Base-by-base conservation (phyloP, 2,797 vertebrate genomes). In the Miichthys miiuy region DNA sequence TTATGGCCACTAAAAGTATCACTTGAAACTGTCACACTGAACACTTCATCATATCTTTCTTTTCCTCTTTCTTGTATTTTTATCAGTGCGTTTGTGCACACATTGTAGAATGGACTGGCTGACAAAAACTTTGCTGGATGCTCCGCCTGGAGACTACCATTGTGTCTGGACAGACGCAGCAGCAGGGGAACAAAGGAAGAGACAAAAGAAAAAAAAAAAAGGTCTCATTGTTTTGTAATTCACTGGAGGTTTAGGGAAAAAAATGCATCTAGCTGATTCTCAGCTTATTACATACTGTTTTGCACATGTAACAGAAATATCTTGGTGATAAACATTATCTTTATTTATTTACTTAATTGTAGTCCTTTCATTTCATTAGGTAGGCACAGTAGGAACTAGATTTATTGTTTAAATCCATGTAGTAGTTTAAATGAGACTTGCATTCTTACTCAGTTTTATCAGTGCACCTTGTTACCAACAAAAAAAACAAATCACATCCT, bases 161-260 rank as follows among this genome's bases (percentile, higher is more conserved):
- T 92, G 91, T 92, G 91, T 92, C 90, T 92, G 91, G 82, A 79
- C 82, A 86, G 80, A 88, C 70, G 77, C 79, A 79, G 69, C 81
- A 83, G 76, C 72, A 83, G 74, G 71, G 68, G 77, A 89, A 92
- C 89, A 92, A 92, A 93, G 88, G 75, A 58, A 68, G 73, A 86
- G 86, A 83, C 83, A 81, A 81, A 88, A 79, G 61, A 1, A 16
- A 21, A 25, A 7, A 41, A 48, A 50, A 66, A 38, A 62, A 38
- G 57, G 50, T 79, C 47, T 75, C 68, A 20, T 79, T 82, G 71
- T 83, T 77, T 84, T 56, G 16, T 58, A 54, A 77, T 71, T 74
- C 75, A 80, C 68, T 77, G 34, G 42, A 61, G 27, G 51, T 57
- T 68, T 16, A 23, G n/a, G n/a, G 30, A 48, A 65, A 58, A 65